phyloP scores from a whole-genome alignment of 2,113 vertebrate genomes.

The Oncorhynchus clarkii region DNA sequence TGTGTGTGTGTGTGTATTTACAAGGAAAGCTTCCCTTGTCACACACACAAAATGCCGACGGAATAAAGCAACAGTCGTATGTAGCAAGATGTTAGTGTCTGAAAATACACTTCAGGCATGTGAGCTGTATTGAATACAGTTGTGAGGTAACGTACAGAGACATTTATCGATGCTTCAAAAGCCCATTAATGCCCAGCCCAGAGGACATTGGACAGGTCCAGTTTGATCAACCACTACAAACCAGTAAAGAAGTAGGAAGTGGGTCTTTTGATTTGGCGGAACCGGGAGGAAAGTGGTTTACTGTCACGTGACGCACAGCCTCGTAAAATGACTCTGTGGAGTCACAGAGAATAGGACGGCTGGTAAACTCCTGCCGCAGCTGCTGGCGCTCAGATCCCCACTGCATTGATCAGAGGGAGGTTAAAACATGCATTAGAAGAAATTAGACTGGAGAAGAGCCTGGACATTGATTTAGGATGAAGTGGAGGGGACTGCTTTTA shows the following conservation, averaged over 20 bases:
- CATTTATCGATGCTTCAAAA: conserved; percentile 68
- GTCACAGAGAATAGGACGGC: conserved; percentile 79
- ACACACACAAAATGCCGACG: no score
- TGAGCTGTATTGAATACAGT: conserved; percentile 51
- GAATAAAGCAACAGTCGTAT: no score
- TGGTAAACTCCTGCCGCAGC: conserved; percentile 89
- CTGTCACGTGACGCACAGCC: conserved; percentile 47
- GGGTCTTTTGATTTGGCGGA: conserved; percentile 62
- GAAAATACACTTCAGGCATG: no score
- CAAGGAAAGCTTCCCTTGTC: no score
- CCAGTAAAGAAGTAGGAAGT: conserved; percentile 55
- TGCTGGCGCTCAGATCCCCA: conserved; percentile 85
- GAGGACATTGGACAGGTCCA: conserved; percentile 50
- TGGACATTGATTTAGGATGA: conserved; percentile 86
- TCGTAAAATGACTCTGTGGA: conserved; percentile 88
- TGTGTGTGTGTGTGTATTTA: no score
- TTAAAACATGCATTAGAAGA: conserved; percentile 94
- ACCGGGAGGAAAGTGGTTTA: conserved; percentile 77
- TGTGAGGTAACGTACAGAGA: conserved; percentile 60
- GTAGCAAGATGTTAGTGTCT: no score
- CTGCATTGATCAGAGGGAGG: conserved; percentile 84
- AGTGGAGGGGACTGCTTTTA: background rate
- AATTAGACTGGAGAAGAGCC: conserved; percentile 75
- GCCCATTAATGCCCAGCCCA: conserved; percentile 66
- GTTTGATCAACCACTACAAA: conserved; percentile 44